Base-by-base conservation (phyloP, 1,140 invertebrate species). In the Helicoverpa armigera region DNA sequence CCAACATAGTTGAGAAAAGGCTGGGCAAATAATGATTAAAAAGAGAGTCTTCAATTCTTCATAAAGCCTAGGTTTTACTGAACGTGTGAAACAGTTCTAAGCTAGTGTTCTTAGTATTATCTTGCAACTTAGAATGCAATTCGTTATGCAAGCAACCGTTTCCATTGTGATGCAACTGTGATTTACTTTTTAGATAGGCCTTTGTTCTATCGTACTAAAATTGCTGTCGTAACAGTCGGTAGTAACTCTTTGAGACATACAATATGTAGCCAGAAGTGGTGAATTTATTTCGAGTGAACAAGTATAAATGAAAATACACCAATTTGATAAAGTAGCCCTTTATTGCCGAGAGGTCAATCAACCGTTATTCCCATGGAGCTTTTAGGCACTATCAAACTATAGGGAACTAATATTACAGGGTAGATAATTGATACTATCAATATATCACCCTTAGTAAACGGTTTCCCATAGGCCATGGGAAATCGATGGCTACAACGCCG, bases 381-480 rank as follows among this genome's bases (percentile, higher is more conserved):
- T 75, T 54, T 31, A 70, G 51, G 58, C 29, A 29, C 31, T 79
- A 70, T 70, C 65, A 12, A n/a, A 11, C 7, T 35, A 35, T 12
- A 79, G 65, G 76, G 76, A 14, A 48, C 84, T 78, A 84, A 86
- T 88, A 78, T 51, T 75, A 63, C 82, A 80, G 83, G 87, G 85
- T 82, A 90, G 86, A 90, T 92, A 94, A 92, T 92, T 90, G 89
- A 84, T 84, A 84, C 63, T 89, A 90, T 90, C 88, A 65, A 83
- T 88, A 88, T 90, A 91, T 90, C 89, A 87, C 91, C 91, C 91
- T 91, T 84, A 91, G 91, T 94, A 92, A 93, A 90, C 82, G 89
- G 73, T 90, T 92, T 92, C 90, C 91, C 91, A 92, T 89, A 86
- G 77, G 23, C n/a, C 18, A 72, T 53, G 76, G 65, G 65, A 67